Evolutionary conservation across 2,888 invertebrate genomes (phyloP).

Genomic region (Nomada goodeniana): DNA sequence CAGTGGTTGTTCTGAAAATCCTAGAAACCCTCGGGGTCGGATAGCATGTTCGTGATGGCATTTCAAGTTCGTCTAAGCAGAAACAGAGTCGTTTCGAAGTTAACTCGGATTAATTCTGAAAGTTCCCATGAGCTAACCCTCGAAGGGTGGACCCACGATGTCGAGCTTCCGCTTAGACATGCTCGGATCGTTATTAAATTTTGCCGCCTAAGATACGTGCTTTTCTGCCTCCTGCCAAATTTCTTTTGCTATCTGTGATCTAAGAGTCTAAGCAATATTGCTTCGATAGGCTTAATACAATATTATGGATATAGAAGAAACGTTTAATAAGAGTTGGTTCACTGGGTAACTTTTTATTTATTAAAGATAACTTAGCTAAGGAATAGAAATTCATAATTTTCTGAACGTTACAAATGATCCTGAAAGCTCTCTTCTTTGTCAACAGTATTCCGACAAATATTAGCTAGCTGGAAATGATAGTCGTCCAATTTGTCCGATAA

Average conservation of each 20-base stretch:
- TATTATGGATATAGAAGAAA: background rate
- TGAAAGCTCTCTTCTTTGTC: too few species aligned
- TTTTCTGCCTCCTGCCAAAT: slow-evolving; percentile 5
- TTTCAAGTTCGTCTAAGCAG: slow-evolving; percentile 61
- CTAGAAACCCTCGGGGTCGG: slow-evolving; percentile 53
- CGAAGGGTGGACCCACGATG: slow-evolving; percentile 39
- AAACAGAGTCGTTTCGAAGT: slow-evolving; percentile 58
- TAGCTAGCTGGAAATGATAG: background rate
- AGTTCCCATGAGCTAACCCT: slow-evolving; percentile 34
- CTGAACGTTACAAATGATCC: too few species aligned
- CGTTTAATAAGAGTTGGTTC: too few species aligned
- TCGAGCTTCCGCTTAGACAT: background rate
- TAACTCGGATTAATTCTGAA: slow-evolving; percentile 62
- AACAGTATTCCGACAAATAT: too few species aligned
- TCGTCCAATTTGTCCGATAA: slow-evolving; percentile 14
- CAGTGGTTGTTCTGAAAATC: slow-evolving; percentile 29
- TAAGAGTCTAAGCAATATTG: background rate
- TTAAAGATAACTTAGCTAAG: too few species aligned
- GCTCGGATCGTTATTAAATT: slow-evolving; percentile 36
- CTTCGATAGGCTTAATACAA: background rate
- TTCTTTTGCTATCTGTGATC: background rate
- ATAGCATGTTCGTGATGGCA: slow-evolving; percentile 37
- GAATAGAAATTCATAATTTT: too few species aligned
- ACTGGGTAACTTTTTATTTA: too few species aligned
- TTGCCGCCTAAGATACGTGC: slow-evolving; percentile 2